These are phyloP conservation scores for Patiria pectinifera DNA, from an alignment of 53 echinoderm and acorn worm genomes.

Conservation along the genomic window DNA sequence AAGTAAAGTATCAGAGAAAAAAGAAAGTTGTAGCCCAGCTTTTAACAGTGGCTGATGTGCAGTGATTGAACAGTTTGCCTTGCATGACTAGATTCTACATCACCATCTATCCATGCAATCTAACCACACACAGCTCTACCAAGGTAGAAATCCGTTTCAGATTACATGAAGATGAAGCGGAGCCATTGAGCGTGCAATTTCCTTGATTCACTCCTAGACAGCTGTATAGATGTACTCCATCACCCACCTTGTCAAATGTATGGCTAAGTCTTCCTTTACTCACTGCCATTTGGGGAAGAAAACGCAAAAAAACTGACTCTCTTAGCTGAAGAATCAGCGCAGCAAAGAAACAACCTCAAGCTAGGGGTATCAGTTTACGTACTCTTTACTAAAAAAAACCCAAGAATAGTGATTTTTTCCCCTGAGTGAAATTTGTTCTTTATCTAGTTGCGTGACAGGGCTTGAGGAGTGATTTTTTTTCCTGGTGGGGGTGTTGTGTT, in stretches of 20 bases:
- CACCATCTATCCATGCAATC: background rate
- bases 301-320: conserved; percentile 30
- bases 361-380: conserved; percentile 50
- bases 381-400: conserved; percentile 14
- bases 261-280: conserved; percentile 20
- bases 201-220: conserved; percentile 44
- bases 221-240: conserved; percentile 1
- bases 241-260: background rate
- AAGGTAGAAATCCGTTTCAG: background rate
- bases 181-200: conserved; percentile 26
- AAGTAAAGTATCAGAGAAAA: too few relatives aligned
- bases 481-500: background rate
- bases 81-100: background rate
- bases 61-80: background rate
- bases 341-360: conserved; percentile 11
- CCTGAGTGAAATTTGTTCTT: background rate
- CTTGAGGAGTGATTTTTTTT: conserved; percentile 7
- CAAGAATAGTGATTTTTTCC: background rate
- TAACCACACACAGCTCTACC: too few relatives aligned
- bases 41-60: background rate
- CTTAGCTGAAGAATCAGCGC: conserved; percentile 28
- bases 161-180: conserved; percentile 31
- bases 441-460: conserved; percentile 30
- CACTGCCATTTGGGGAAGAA: background rate
- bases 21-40: too few relatives aligned